Conservation (phyloP, 2,888 invertebrate species). For the Rhagonycha lutea region DNA sequence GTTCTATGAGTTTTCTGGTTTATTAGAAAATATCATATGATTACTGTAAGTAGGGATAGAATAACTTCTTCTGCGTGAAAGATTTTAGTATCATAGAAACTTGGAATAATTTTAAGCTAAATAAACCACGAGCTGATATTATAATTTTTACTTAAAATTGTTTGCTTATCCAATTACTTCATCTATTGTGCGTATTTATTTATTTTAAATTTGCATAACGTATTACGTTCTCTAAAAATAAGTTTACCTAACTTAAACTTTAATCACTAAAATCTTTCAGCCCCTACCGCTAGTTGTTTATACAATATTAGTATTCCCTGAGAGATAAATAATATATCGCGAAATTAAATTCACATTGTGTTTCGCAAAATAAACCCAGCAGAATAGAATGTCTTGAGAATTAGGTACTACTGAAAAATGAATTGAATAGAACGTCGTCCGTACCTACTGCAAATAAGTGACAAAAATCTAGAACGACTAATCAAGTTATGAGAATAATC, state of each 20-base stretch:
- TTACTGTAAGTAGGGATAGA: too few species aligned
- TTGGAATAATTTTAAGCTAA: background rate
- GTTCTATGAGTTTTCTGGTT: too few species aligned
- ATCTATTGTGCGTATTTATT: background rate
- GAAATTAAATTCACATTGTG: background rate
- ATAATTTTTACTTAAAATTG: background rate
- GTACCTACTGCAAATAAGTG: conserved; percentile 7
- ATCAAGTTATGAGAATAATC: conserved; percentile 27
- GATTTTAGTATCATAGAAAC: too few species aligned
- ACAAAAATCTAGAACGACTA: conserved; percentile 21
- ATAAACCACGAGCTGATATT: background rate
- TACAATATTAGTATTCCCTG: background rate
- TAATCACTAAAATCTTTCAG: background rate
- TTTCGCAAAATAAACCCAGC: background rate
- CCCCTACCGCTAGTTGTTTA: background rate
- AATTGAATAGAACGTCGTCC: background rate
- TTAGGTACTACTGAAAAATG: background rate
- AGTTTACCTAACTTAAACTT: background rate
- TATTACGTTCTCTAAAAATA: background rate
- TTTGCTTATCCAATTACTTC: background rate
- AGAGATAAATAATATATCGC: background rate
- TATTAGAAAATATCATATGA: too few species aligned
- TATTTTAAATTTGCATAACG: background rate
- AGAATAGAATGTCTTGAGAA: background rate
- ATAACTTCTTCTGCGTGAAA: too few species aligned